Evolutionary conservation across 2,888 invertebrate species (phyloP).

Genomic region (Nephrotoma appendiculata): DNA sequence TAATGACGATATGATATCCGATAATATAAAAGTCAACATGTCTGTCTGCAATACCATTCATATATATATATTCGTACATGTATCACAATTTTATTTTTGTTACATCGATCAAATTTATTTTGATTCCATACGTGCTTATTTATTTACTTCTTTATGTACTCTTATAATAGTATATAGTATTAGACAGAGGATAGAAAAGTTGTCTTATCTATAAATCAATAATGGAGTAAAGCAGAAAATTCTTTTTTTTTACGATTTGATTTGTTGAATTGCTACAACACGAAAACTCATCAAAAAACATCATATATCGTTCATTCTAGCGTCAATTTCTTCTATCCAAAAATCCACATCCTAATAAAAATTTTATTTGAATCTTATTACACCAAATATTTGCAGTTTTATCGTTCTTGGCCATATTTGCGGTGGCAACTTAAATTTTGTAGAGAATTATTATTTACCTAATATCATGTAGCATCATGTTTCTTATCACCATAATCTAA

Average conservation of each 20-base stretch:
- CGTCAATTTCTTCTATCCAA: background rate
- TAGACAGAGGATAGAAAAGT: background rate
- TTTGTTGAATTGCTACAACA: background rate
- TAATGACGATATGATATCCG: background rate
- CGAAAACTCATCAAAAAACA: background rate
- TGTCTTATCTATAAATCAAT: background rate
- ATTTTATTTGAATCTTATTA: no score
- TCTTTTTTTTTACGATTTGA: background rate
- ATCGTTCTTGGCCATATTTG: no score
- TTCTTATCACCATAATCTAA: background rate
- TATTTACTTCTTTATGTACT: background rate
- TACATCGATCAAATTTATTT: background rate
- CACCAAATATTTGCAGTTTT: no score
- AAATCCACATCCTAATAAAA: no score
- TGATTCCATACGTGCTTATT: background rate
- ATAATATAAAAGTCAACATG: background rate
- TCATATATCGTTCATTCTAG: background rate
- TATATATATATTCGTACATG: background rate
- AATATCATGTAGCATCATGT: no score
- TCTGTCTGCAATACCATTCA: background rate
- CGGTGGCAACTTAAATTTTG: no score
- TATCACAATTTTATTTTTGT: background rate
- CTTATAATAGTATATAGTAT: background rate
- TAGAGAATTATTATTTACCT: no score
- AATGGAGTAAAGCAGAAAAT: background rate